Base-by-base conservation (phyloP, 2,113 vertebrate genomes). In the Heterocephalus glaber region DNA sequence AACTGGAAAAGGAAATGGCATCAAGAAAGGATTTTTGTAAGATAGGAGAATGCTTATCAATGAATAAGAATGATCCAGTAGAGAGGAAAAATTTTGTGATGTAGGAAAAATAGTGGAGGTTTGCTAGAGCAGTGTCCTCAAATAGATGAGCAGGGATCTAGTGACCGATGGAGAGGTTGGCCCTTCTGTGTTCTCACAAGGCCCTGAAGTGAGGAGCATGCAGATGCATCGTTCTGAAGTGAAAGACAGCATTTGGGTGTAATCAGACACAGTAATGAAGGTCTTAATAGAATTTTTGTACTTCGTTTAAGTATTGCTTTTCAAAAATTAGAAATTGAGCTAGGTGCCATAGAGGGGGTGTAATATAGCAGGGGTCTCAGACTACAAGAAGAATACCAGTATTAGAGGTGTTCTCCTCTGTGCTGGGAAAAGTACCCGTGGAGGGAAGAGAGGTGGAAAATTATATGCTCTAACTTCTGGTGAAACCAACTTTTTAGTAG, bases 371-470 rank as follows among this genome's bases (percentile, higher is more conserved):
- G 26, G 24, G 33, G 4, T 91, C 1, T 76, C 92, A 14, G 56
- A 60, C 93, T 44, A 86, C 12, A 66, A 77, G 54, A 95, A 91
- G 91, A 95, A 84, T 81, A 68, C 44, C 56, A 85, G 3, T 63
- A 26, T 92, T 90, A 63, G 6, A 85, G 54, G 5, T 92, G 30
- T 93, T 89, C 56, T 96, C 41, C 74, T 74, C 60, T 81, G 0
- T 63, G 13, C 26, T 35, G 6, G 74, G 12, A 65, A 60, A 41
- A 68, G 26, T 54, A 44, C 86, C 65, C 2, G 11, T 65, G 52
- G 61, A 84, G 26, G 38, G 4, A 13, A 38, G 12, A 85, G 24
- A 16, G 12, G 14, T 77, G 3, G 44, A 30, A n/a, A 72, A 19
- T 72, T n/a, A 0, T 60, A 54, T 35, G 30, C 7, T 93, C 52